A percentile compares a stretch with the other conserved stretches of the same genome.
These are phyloP conservation scores for Isurus oxyrinchus DNA, from an alignment of 2,113 vertebrate species.

Conservation along the genomic window DNA sequence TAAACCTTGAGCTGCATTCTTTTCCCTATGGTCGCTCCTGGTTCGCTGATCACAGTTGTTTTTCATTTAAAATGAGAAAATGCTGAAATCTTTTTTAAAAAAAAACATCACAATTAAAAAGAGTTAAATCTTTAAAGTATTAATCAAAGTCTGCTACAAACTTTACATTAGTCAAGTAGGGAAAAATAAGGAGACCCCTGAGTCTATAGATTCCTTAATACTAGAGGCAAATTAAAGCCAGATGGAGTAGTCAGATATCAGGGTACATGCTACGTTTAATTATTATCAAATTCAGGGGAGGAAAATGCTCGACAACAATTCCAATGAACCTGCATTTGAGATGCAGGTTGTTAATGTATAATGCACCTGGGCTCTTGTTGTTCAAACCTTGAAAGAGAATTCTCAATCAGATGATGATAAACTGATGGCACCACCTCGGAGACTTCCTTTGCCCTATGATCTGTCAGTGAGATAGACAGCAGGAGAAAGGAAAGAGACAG, in stretches of 20 bases:
- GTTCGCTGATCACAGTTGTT: not conserved
- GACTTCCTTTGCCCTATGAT: constrained; percentile 47
- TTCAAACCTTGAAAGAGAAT: constrained; percentile 51
- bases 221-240: constrained; percentile 63
- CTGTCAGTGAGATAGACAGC: constrained; percentile 48
- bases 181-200: constrained; percentile 45
- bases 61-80: not conserved
- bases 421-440: constrained; percentile 45
- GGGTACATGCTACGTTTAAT: constrained; percentile 72
- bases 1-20: constrained; percentile 5
- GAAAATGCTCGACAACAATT: constrained; percentile 74
- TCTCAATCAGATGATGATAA: constrained; percentile 48
- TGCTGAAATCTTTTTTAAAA: constrained; percentile 29
- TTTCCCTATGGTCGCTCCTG: not conserved
- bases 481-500: not conserved
- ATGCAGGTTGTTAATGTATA: constrained; percentile 57
- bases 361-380: constrained; percentile 62
- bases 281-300: constrained; percentile 70
- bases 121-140: constrained; percentile 74
- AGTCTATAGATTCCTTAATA: constrained; percentile 66
- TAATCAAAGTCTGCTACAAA: constrained; percentile 72
- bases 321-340: constrained; percentile 69
- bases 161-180: not conserved
- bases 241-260: constrained; percentile 71
- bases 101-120: constrained; percentile 72